Evolutionary conservation across 2,888 invertebrate genomes (phyloP), one percentile per base, ranked within the genome.

Genomic region (Malacosoma neustria): DNA sequence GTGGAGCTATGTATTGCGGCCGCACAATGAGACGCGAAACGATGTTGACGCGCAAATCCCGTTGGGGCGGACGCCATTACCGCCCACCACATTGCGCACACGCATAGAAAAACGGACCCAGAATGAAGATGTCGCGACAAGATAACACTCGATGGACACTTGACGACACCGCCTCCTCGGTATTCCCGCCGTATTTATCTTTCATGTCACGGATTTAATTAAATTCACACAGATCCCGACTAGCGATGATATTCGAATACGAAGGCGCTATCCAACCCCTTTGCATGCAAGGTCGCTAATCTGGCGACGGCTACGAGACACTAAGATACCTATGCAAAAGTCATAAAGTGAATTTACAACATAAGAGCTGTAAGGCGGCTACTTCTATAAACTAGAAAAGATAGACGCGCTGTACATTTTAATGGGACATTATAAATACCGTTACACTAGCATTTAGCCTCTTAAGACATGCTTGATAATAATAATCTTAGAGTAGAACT

Each of bases 1-100:
- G 75, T 82, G 66, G 79, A 75, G 76, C 81, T 70, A 79, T 79
- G 72, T 75, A 79, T 80, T 72, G 76, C 79, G 80, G 77, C 71
- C 77, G 67, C 71, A 69, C 72, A 77, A 75, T 79, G 77, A 75
- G 79, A 77, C 75, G 75, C 74, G 72, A 80, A 80, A 76, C 72
- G 76, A 77, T 79, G 82, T 70, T 75, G 72, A 67, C 66, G 70
- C 72, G 71, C 66, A 63, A 72, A 79, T 81, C 77, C 82, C 82
- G 82, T 82, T 82, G 77, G 69, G 69, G 64, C 72, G 76, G 79
- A 75, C 79, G 70, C 77, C 63, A 80, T 80, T 77, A 79, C 76
- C 77, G 80, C 80, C 82, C 79, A 80, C 75, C 64, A 68, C 72
- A 72, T 57, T 57, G 71, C 73, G 72, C 5, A 9, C 74, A 74